Percentiles rank a stretch among this genome's conserved stretches.
Evolutionary conservation across 2,113 vertebrate genomes (phyloP).

Genomic region (Colaptes auratus): DNA sequence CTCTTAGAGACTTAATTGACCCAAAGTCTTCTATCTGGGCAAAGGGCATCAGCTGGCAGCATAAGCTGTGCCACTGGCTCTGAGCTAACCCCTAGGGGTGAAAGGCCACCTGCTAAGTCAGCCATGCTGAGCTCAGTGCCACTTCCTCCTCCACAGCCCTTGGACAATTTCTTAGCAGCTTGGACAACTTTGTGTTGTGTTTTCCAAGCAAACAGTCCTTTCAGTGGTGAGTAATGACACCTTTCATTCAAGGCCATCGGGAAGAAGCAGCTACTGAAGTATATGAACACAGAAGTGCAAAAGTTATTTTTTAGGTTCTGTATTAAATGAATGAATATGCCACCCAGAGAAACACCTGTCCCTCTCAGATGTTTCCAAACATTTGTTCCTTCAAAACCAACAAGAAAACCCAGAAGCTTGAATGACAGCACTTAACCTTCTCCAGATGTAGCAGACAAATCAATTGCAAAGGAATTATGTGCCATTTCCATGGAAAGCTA

Average conservation of each 20-base stretch:
- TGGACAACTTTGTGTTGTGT: not conserved
- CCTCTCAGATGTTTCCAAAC: not conserved
- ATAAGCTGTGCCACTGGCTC: not conserved
- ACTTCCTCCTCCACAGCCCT: not conserved
- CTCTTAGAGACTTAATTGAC: not conserved
- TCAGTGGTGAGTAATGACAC: rapidly evolving
- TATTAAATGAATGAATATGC: not conserved
- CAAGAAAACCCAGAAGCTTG: not conserved
- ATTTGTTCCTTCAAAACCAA: not conserved
- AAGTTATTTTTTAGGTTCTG: not conserved
- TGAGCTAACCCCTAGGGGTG: not conserved
- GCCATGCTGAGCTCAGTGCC: not conserved
- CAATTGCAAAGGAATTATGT: not conserved
- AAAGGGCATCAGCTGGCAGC: not conserved
- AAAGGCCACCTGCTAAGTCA: not conserved
- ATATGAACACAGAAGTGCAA: rapidly evolving
- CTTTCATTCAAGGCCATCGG: not conserved
- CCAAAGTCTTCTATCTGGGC: not conserved
- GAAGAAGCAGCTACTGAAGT: not conserved
- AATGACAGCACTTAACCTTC: not conserved
- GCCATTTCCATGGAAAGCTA: not conserved
- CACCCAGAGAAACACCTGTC: not conserved
- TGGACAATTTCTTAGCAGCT: not conserved
- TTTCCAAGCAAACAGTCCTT: not conserved
- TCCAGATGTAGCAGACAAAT: not conserved